A percentile compares a stretch with the other conserved stretches of the same genome.
Evolutionary conservation across 2,797 vertebrate species (phyloP).

Genomic region (Oryzias sinensis): DNA sequence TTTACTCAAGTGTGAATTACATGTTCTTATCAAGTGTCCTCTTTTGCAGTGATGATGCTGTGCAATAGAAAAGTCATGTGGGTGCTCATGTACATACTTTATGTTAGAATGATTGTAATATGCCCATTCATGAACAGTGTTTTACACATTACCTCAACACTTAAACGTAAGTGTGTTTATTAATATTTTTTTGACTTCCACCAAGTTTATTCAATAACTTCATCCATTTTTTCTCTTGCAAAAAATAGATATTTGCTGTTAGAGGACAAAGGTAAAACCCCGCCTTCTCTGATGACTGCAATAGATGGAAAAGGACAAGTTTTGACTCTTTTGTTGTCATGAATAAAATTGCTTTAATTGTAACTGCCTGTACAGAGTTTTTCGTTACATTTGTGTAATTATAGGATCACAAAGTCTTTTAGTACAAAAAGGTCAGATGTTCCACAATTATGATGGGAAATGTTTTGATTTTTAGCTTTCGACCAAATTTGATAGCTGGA

Average conservation of each 20-base stretch:
- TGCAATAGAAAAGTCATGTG: constrained; percentile 45
- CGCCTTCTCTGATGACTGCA: constrained; percentile 62
- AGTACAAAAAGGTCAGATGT: too few species aligned
- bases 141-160: constrained; percentile 79
- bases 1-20: constrained; percentile 13
- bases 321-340: constrained; percentile 71
- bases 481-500: too few species aligned
- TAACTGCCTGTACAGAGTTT: constrained; percentile 11
- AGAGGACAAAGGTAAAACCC: constrained; percentile 43
- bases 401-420: too few species aligned
- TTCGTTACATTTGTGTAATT: background rate
- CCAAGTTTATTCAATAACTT: constrained; percentile 41
- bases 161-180: constrained; percentile 69
- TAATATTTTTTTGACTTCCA: constrained; percentile 42
- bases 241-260: constrained; percentile 41
- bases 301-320: constrained; percentile 62
- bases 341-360: constrained; percentile 74
- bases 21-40: constrained; percentile 9
- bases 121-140: constrained; percentile 72
- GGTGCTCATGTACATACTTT: constrained; percentile 57
- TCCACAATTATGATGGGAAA: too few species aligned
- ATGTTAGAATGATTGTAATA: constrained; percentile 77
- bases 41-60: constrained; percentile 31
- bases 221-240: constrained; percentile 30
- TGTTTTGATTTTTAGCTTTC: too few species aligned